These are phyloP conservation scores for Palythoa caribaeorum DNA, from an alignment of 92 coral and sea anemone genomes.

Conservation along the genomic window DNA sequence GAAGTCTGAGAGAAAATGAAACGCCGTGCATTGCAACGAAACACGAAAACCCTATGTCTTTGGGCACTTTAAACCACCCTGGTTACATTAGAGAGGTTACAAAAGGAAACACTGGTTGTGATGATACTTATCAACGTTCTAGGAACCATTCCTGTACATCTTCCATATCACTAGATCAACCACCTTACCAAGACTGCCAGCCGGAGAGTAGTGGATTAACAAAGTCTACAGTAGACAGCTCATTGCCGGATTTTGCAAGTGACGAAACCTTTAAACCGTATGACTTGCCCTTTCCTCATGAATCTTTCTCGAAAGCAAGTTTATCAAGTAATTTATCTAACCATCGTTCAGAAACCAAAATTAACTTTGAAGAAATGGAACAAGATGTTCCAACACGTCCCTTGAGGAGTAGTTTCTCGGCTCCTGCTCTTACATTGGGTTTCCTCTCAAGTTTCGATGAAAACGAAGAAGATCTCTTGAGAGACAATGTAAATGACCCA, in stretches of 20 bases:
- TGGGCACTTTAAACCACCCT: slow-evolving; percentile 2
- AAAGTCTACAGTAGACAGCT: slow-evolving; percentile 3
- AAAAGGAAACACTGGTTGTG: neutral
- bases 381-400: slow-evolving; percentile 49
- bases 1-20: neutral
- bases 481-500: neutral
- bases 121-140: neutral
- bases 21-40: neutral
- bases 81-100: neutral
- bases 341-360: slow-evolving; percentile 42
- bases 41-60: neutral
- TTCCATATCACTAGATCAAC: slow-evolving; percentile 6
- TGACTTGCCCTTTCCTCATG: slow-evolving; percentile 46
- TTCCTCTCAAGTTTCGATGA: slow-evolving; percentile 7
- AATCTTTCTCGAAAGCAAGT: slow-evolving; percentile 27
- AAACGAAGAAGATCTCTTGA: slow-evolving; percentile 12
- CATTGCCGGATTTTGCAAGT: slow-evolving; percentile 1
- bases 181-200: neutral
- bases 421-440: slow-evolving; percentile 18
- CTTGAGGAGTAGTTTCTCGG: slow-evolving; percentile 78
- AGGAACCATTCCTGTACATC: neutral
- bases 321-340: slow-evolving; percentile 45
- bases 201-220: slow-evolving; percentile 26
- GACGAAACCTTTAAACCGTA: slow-evolving; percentile 31
- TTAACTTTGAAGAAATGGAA: slow-evolving; percentile 58